These are phyloP conservation scores for Rhinogobio ventralis DNA, from an alignment of 2,797 vertebrate genomes.

Conservation along the genomic window DNA sequence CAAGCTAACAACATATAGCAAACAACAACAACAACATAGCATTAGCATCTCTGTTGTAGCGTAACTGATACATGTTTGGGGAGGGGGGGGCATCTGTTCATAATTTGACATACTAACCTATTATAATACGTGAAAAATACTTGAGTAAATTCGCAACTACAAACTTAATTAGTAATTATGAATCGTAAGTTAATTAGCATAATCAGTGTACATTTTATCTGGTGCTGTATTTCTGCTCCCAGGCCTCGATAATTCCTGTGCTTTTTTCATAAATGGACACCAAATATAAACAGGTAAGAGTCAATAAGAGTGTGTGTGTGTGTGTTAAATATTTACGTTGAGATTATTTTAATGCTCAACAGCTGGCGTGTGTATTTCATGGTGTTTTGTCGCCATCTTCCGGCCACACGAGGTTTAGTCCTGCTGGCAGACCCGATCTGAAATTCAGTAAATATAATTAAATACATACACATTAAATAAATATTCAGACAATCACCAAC, in stretches of 20 bases:
- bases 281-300: not conserved
- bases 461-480: no score
- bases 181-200: not conserved
- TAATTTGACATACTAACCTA: not conserved
- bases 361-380: not conserved
- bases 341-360: no score
- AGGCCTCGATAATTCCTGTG: not conserved
- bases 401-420: not conserved
- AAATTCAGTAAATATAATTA: not conserved
- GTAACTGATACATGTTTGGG: not conserved
- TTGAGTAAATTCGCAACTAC: not conserved
- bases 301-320: no score
- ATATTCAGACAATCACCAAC: no score
- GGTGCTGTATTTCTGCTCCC: not conserved
- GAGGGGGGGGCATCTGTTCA: not conserved
- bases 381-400: conserved; percentile 50
- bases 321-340: not conserved
- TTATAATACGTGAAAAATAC: no score
- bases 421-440: no score
- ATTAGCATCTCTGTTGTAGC: not conserved
- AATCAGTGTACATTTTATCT: not conserved
- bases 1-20: not conserved
- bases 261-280: not conserved
- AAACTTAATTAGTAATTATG: not conserved
- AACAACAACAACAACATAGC: not conserved